Base-by-base conservation (phyloP, 2,113 vertebrate genomes). In the Ploceus nigricollis region DNA sequence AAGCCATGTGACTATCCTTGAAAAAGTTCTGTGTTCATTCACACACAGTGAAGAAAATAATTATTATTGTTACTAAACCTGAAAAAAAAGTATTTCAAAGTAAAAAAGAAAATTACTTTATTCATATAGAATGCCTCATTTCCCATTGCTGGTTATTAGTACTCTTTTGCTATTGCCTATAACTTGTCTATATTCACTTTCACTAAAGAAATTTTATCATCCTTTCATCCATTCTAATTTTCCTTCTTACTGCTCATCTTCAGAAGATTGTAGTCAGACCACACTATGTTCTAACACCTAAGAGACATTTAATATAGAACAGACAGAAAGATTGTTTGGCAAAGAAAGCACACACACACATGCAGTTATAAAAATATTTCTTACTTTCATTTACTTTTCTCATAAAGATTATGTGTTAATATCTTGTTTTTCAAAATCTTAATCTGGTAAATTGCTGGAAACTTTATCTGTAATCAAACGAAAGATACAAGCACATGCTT, bases 111-210 rank as follows among this genome's bases (percentile, higher is more conserved):
- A 78, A 66, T 37, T 3, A 68, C 31, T 79, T 93, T 75, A 93
- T 96, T 94, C 79, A 90, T 90, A 76, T 8, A 71, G 63, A 83
- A 87, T 60, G 35, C 31, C 31, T 95, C 15, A 7, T 93, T 94
- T 91, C 23, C 50, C 47, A 28, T 19, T 70, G 30, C 28, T 82
- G 35, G 47, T 86, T 93, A 76, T 93, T 91, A 85, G 28, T 79
- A 31, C n/a, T 66, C n/a, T 87, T 95, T 91, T 83, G 18, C 16
- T 93, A 30, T 65, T 91, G 44, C 70, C 33, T 71, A 45, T 87
- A 75, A 51, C 66, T 96, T 93, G 37, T 76, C 66, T 93, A 96
- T 86, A 88, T 91, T 94, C 82, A 73, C 37, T 92, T 95, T 93
- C 56, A 76, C 48, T 63, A 56, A 15, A 75, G 64, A 93, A 86